Conservation (phyloP, 2,888 invertebrate species). For the Hypsopygia costalis region DNA sequence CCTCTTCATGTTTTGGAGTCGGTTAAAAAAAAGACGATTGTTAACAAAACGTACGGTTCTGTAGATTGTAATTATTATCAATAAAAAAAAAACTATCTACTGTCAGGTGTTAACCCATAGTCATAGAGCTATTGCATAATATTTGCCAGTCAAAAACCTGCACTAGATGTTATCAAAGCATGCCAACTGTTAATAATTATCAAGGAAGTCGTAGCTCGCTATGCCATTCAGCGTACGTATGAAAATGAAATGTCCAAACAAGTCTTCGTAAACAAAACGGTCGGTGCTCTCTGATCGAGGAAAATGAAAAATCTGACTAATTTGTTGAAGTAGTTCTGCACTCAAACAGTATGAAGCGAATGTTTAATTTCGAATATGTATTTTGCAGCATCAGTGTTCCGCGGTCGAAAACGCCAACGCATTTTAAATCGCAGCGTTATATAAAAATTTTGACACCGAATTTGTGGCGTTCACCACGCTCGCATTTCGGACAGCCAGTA, state of each 20-base stretch:
- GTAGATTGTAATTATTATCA: too few species aligned
- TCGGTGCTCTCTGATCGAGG: conserved; percentile 3
- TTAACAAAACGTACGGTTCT: too few species aligned
- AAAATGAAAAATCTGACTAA: conserved; percentile 9
- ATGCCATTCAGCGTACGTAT: not conserved
- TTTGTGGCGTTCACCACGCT: conserved; percentile 55
- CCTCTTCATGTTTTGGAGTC: too few species aligned
- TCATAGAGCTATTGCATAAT: not conserved
- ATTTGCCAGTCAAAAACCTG: not conserved
- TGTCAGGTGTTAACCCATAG: not conserved
- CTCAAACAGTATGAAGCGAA: not conserved
- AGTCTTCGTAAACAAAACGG: conserved; percentile 1
- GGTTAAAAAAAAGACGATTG: too few species aligned
- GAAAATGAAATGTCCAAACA: not conserved
- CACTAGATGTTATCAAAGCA: conserved; percentile 1
- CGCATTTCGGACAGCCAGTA: conserved; percentile 54
- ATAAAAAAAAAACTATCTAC: not conserved
- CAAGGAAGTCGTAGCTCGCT: not conserved
- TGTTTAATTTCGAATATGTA: conserved; percentile 3
- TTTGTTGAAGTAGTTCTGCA: not conserved
- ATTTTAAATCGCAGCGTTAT: conserved; percentile 46
- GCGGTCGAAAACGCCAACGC: not conserved
- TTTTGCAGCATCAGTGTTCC: not conserved
- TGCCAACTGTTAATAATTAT: not conserved
- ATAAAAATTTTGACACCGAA: conserved; percentile 66